Evolutionary conservation across 2,113 vertebrate genomes (phyloP).

Genomic region (Dryoscopus gambensis): DNA sequence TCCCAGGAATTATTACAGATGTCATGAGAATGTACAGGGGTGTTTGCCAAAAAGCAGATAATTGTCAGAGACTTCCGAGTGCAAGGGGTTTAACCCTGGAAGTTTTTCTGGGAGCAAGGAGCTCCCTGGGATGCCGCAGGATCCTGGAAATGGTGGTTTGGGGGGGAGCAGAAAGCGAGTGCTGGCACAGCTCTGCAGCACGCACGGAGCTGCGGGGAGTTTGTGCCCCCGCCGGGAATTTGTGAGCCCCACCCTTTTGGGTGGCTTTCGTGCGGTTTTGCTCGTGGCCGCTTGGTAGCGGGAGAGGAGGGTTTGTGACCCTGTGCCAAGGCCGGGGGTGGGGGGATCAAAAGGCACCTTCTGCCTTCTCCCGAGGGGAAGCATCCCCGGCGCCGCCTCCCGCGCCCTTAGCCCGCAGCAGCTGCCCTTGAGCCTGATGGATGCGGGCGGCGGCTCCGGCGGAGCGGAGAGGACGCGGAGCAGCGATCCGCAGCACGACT

Average conservation of each 20-base stretch:
- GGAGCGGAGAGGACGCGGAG: background rate
- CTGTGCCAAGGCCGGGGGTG: accelerated
- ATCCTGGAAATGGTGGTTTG: background rate
- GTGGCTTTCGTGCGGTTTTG: accelerated
- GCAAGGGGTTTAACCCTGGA: background rate
- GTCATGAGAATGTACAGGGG: accelerated
- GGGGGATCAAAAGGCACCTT: background rate
- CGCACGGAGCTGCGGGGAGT: accelerated
- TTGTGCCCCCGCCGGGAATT: accelerated
- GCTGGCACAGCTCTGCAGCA: accelerated
- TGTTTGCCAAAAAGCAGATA: background rate
- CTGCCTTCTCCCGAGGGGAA: background rate
- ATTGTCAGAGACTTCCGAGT: background rate
- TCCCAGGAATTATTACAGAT: background rate
- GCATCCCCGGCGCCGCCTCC: accelerated
- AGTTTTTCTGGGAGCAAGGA: background rate
- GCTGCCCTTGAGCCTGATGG: background rate
- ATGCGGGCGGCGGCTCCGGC: background rate
- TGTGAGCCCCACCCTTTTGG: accelerated
- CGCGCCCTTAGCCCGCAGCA: background rate
- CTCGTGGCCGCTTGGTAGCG: accelerated
- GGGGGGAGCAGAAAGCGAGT: background rate
- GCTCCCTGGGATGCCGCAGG: background rate
- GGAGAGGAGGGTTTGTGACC: background rate
- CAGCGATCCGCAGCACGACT: background rate